These are phyloP conservation scores for Parnassius orleans DNA, from an alignment of 2,888 invertebrate genomes.

Conservation along the genomic window DNA sequence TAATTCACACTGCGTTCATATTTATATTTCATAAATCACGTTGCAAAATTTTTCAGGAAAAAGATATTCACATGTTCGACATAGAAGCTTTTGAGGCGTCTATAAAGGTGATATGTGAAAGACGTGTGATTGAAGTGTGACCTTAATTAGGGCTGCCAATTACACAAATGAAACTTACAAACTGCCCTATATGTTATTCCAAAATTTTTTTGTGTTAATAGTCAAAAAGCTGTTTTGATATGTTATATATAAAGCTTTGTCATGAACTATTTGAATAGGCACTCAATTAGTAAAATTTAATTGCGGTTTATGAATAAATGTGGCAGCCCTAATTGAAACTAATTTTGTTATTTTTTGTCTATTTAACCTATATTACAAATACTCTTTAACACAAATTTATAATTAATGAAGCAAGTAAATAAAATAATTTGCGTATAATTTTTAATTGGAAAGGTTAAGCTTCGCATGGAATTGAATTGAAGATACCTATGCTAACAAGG, in stretches of 20 bases:
- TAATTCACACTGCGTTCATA: too few species aligned
- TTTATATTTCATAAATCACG: too few species aligned
- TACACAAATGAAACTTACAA: neutral
- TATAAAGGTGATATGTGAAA: slow-evolving; percentile 71
- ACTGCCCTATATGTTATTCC: too few species aligned
- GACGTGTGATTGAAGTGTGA: slow-evolving; percentile 40
- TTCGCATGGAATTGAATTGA: neutral
- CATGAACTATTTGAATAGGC: too few species aligned
- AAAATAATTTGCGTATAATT: neutral
- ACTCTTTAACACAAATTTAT: too few species aligned
- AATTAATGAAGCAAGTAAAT: too few species aligned
- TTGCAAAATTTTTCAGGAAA: slow-evolving; percentile 61
- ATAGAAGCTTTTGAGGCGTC: slow-evolving; percentile 75
- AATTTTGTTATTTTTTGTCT: slow-evolving; percentile 20
- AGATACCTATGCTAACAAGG: neutral
- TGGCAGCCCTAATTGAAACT: slow-evolving; percentile 19
- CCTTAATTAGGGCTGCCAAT: slow-evolving; percentile 20
- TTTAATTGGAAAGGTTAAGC: neutral
- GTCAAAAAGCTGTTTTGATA: too few species aligned
- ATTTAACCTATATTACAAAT: slow-evolving; percentile 13
- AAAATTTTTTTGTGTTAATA: too few species aligned
- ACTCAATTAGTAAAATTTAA: neutral
- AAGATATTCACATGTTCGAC: slow-evolving; percentile 61
- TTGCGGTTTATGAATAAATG: neutral
- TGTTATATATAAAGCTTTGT: too few species aligned